Conservation (phyloP, 2,888 invertebrate species). For the Drosophila falleni region DNA sequence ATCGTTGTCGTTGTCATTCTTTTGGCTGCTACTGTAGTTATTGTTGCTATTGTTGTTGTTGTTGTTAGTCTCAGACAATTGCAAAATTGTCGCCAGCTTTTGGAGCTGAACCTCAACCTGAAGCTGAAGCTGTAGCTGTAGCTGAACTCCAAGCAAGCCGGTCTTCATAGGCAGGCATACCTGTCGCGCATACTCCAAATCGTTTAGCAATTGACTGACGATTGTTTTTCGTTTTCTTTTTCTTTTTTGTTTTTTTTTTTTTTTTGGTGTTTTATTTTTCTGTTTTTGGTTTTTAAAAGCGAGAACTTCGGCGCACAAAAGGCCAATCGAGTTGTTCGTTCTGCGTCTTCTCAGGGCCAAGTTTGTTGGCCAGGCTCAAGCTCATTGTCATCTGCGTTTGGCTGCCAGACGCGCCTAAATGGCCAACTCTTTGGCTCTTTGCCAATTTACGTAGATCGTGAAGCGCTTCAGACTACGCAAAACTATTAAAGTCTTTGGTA, state of each 20-base stretch:
- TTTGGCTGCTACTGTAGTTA: slow-evolving; percentile 1
- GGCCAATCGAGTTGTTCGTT: slow-evolving; percentile 47
- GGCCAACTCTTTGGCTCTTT: slow-evolving; percentile 14
- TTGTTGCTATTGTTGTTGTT: slow-evolving; percentile 8
- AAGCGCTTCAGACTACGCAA: slow-evolving; percentile 18
- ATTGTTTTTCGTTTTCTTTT: slow-evolving; percentile 50
- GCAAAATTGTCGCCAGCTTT: slow-evolving; percentile 83
- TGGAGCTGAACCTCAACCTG: slow-evolving; percentile 16
- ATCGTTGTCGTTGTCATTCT: slow-evolving; percentile 59
- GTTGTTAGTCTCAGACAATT: slow-evolving; percentile 63
- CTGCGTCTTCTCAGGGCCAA: slow-evolving; percentile 46
- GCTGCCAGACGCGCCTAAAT: slow-evolving; percentile 34
- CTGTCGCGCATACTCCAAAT: slow-evolving; percentile 80
- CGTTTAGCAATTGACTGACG: slow-evolving; percentile 79
- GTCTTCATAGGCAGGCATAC: slow-evolving; percentile 75
- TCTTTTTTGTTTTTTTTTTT: slow-evolving; percentile 21
- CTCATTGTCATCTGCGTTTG: slow-evolving; percentile 58
- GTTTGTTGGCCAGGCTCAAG: slow-evolving; percentile 29
- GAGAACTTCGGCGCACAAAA: slow-evolving; percentile 53
- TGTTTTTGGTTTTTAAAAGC: background rate
- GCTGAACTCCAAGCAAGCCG: slow-evolving; percentile 23
- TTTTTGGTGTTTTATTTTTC: slow-evolving; percentile 14
- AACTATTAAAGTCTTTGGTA: slow-evolving; percentile 8
- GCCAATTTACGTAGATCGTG: slow-evolving; percentile 44
- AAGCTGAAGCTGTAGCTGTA: slow-evolving; percentile 17